Evolutionary conservation across 2,888 invertebrate genomes (phyloP).

Genomic region (Sisyra nigra): DNA sequence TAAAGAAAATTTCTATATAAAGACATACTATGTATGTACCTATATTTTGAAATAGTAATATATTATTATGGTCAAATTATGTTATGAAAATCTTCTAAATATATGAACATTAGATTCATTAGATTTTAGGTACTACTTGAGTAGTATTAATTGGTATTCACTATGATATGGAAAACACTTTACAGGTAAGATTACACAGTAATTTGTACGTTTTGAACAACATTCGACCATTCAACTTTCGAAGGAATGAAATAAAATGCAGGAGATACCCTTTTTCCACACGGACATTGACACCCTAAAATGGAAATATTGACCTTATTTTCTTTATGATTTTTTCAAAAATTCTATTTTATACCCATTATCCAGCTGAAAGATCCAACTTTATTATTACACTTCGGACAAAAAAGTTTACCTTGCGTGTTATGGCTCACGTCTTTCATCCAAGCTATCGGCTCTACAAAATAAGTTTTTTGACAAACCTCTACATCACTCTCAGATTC

Average conservation of each 20-base stretch:
- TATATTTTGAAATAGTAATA: no score
- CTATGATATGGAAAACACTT: not conserved
- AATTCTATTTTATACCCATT: slow-evolving; percentile 37
- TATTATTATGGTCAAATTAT: no score
- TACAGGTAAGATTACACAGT: slow-evolving; percentile 37
- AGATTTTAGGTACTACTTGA: no score
- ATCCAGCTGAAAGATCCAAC: slow-evolving; percentile 86
- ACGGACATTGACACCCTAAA: slow-evolving; percentile 73
- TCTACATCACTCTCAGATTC: slow-evolving; percentile 23
- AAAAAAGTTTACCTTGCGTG: slow-evolving; percentile 67
- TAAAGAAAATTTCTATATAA: not conserved
- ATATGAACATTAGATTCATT: no score
- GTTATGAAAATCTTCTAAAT: no score
- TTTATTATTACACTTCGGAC: slow-evolving; percentile 73
- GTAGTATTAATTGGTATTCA: no score
- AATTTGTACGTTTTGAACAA: slow-evolving; percentile 73
- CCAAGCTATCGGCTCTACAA: slow-evolving; percentile 83
- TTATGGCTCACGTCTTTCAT: slow-evolving; percentile 57
- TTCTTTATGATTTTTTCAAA: not conserved
- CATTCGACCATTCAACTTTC: slow-evolving; percentile 79
- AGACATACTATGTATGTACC: no score
- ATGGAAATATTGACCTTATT: slow-evolving; percentile 10
- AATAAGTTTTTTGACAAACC: slow-evolving; percentile 58
- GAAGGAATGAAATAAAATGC: slow-evolving; percentile 84
- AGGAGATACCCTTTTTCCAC: slow-evolving; percentile 77